phyloP scores from a whole-genome alignment of 2,113 vertebrate genomes.

The Bungarus multicinctus region DNA sequence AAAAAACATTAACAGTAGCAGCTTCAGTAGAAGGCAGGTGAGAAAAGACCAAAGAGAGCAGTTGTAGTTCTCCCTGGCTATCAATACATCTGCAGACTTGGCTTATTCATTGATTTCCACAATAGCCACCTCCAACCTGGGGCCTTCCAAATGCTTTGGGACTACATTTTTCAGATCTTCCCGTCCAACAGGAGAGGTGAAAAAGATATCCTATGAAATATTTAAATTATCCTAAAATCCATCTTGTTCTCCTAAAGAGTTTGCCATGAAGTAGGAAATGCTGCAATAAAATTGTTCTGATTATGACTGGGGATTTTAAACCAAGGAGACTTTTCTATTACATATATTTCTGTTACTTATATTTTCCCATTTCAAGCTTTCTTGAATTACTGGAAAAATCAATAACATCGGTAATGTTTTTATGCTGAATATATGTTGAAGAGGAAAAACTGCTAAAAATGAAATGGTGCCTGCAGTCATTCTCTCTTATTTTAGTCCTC shows the following conservation, averaged over 20 bases:
- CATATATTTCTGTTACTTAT: slow-evolving; percentile 22
- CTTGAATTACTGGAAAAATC: slow-evolving; percentile 47
- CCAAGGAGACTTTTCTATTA: neutral
- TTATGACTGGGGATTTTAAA: slow-evolving; percentile 10
- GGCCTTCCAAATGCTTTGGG: neutral
- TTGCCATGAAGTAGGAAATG: fast-evolving
- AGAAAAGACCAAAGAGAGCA: neutral
- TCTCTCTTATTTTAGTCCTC: neutral
- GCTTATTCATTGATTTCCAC: neutral
- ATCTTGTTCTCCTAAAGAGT: neutral
- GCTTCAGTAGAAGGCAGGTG: neutral
- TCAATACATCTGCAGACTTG: neutral
- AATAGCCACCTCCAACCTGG: neutral
- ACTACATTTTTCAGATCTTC: neutral
- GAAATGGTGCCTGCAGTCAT: slow-evolving; percentile 36
- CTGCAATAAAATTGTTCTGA: neutral
- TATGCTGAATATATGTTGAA: slow-evolving; percentile 2
- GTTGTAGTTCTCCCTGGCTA: neutral
- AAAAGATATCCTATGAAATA: neutral
- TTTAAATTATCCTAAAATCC: slow-evolving; percentile 17
- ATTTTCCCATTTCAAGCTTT: slow-evolving; percentile 4
- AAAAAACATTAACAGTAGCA: neutral
- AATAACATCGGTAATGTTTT: slow-evolving; percentile 24
- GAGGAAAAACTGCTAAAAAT: slow-evolving; percentile 27
- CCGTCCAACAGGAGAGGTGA: neutral